Percentiles rank a stretch among this genome's conserved stretches.
phyloP scores from a whole-genome alignment of 1,140 invertebrate genomes.

The Spodoptera litura region DNA sequence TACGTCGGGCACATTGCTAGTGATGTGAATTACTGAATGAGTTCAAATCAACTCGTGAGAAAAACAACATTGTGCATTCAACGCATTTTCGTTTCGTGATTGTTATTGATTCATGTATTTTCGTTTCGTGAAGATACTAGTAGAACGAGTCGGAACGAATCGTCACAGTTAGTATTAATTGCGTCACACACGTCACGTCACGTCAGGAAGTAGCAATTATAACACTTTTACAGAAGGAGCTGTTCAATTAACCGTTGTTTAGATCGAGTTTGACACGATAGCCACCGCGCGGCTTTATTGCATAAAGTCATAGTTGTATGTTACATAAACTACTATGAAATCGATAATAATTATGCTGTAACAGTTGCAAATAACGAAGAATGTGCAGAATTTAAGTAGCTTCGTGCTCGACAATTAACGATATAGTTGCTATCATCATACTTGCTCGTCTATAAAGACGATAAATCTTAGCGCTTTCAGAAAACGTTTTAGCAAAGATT shows the following conservation, averaged over 20 bases:
- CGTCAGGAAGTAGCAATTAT: slow-evolving; percentile 61
- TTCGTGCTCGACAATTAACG: slow-evolving; percentile 29
- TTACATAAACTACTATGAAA: slow-evolving; percentile 45
- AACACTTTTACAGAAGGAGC: slow-evolving; percentile 25
- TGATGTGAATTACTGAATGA: not conserved
- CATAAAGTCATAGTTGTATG: slow-evolving; percentile 44
- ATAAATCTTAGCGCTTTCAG: not conserved
- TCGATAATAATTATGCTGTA: slow-evolving; percentile 41
- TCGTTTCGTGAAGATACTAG: slow-evolving; percentile 28
- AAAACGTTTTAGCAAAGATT: slow-evolving; percentile 8
- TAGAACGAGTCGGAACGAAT: slow-evolving; percentile 50
- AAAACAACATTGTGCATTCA: not conserved
- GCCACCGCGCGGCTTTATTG: slow-evolving; percentile 51
- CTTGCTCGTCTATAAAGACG: not conserved
- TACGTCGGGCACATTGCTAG: too few relatives aligned
- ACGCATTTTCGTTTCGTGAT: not conserved
- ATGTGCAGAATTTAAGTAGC: slow-evolving; percentile 28
- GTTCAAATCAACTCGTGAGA: not conserved
- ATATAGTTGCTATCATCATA: slow-evolving; percentile 11
- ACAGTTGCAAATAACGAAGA: not conserved
- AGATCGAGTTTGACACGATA: slow-evolving; percentile 54
- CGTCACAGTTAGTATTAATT: slow-evolving; percentile 56
- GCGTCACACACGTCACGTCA: slow-evolving; percentile 54
- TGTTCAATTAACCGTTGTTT: slow-evolving; percentile 30
- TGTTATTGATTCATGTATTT: slow-evolving; percentile 38